Conservation (phyloP, 2,797 vertebrate genomes). For the Helicolenus hilgendorfi region DNA sequence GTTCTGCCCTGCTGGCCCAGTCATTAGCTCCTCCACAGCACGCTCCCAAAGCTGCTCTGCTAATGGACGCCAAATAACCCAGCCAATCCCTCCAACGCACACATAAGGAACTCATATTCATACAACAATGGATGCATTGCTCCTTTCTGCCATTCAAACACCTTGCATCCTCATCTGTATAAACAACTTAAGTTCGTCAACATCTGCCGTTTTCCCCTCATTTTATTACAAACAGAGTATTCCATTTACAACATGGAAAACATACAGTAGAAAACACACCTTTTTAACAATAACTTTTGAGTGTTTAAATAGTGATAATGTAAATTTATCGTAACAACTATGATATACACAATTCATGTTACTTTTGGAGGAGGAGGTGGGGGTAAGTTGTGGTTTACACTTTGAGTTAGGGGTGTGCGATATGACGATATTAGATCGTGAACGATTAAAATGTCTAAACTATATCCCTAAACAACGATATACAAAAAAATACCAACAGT, state of each 20-base stretch:
- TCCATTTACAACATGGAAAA: conserved; percentile 57
- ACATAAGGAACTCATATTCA: conserved; percentile 49
- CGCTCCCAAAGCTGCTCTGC: conserved; percentile 68
- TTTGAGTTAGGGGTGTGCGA: too few species aligned
- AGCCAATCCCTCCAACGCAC: conserved; percentile 34
- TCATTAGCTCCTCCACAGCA: conserved; percentile 75
- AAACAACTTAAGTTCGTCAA: conserved; percentile 12
- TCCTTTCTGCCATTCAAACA: conserved; percentile 10
- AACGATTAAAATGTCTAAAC: too few species aligned
- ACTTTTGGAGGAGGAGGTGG: background rate
- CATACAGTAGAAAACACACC: conserved; percentile 69
- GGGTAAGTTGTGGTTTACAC: background rate
- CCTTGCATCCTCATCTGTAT: conserved; percentile 10
- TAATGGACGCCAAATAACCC: conserved; percentile 64
- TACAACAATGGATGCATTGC: conserved; percentile 2
- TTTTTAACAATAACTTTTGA: conserved; percentile 11
- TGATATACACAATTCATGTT: conserved; percentile 43
- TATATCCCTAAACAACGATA: too few species aligned
- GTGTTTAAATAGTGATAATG: conserved; percentile 54
- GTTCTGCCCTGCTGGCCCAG: conserved; percentile 61
- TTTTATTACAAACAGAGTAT: conserved; percentile 80
- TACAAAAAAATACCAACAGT: too few species aligned
- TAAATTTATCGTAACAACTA: conserved; percentile 38
- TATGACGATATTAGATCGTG: too few species aligned
- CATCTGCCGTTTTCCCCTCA: conserved; percentile 11